A percentile compares a stretch with the other conserved stretches of the same genome.
phyloP scores from a whole-genome alignment of 2,888 invertebrate species.

The Melangyna quadrimaculata region DNA sequence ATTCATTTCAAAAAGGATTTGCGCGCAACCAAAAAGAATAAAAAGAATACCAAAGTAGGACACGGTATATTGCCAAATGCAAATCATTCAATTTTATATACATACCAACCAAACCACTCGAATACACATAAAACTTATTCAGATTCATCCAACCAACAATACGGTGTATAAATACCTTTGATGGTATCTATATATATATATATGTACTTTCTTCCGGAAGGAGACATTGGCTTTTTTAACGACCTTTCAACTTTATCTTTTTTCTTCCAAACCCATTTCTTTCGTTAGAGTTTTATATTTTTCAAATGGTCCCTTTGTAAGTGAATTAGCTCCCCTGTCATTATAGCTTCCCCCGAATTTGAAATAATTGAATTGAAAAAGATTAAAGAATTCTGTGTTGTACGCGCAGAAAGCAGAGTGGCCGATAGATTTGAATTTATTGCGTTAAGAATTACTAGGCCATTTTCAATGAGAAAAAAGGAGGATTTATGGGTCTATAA shows the following conservation, averaged over 20 bases:
- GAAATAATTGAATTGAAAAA: conserved; percentile 81
- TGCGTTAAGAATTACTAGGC: conserved; percentile 24
- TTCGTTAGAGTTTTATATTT: neutral
- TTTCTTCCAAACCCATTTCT: neutral
- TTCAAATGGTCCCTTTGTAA: conserved; percentile 59
- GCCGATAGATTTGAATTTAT: conserved; percentile 61
- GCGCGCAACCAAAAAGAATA: neutral
- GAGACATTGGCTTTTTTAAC: conserved; percentile 70
- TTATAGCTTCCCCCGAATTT: conserved; percentile 76
- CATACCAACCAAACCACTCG: neutral
- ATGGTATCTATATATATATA: too few relatives aligned
- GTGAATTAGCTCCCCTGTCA: conserved; percentile 63
- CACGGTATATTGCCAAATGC: conserved; percentile 54
- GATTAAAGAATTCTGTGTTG: conserved; percentile 80
- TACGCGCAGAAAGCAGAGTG: conserved; percentile 4
- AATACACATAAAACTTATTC: conserved; percentile 34
- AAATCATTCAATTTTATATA: conserved; percentile 58
- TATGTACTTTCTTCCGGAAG: too few relatives aligned
- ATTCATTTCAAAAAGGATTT: conserved; percentile 58
- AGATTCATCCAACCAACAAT: conserved; percentile 51
- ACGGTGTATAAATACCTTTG: conserved; percentile 66
- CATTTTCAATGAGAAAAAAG: neutral
- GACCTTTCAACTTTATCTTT: conserved; percentile 55
- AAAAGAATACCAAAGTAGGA: conserved; percentile 17
- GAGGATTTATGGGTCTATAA: conserved; percentile 53